Conservation (phyloP, 2,113 vertebrate genomes). For the Chrysochloris asiatica region DNA sequence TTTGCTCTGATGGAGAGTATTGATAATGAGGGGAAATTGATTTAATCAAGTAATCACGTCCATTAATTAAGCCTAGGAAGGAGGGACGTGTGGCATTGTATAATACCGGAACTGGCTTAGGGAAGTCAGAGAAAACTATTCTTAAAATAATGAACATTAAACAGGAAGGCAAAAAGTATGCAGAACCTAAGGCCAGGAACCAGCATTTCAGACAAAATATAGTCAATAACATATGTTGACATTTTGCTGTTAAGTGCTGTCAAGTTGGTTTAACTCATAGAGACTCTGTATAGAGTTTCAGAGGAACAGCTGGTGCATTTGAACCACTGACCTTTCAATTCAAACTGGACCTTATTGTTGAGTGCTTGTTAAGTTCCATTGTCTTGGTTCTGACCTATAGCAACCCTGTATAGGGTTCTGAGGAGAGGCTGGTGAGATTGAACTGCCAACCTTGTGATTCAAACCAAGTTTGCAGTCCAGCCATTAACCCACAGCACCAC, state of each 20-base stretch:
- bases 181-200: neutral
- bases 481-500: too few relatives aligned
- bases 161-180: neutral
- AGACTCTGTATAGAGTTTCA: too few relatives aligned
- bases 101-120: neutral
- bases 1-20: neutral
- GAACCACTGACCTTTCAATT: too few relatives aligned
- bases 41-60: neutral
- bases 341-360: too few relatives aligned
- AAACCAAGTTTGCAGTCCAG: too few relatives aligned
- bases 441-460: too few relatives aligned
- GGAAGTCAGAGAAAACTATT: neutral
- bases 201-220: neutral
- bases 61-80: neutral
- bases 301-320: too few relatives aligned
- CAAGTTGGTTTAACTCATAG: too few relatives aligned
- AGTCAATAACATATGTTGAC: slow-evolving; percentile 12
- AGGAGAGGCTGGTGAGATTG: too few relatives aligned
- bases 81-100: neutral
- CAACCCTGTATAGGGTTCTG: too few relatives aligned
- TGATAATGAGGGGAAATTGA: neutral
- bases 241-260: neutral
- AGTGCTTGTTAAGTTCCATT: too few relatives aligned
- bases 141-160: neutral
- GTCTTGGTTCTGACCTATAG: too few relatives aligned